Percentiles rank a stretch among this genome's conserved stretches.
Evolutionary conservation across 1,140 invertebrate species (phyloP).

Genomic region (Pollicipes pollicipes): DNA sequence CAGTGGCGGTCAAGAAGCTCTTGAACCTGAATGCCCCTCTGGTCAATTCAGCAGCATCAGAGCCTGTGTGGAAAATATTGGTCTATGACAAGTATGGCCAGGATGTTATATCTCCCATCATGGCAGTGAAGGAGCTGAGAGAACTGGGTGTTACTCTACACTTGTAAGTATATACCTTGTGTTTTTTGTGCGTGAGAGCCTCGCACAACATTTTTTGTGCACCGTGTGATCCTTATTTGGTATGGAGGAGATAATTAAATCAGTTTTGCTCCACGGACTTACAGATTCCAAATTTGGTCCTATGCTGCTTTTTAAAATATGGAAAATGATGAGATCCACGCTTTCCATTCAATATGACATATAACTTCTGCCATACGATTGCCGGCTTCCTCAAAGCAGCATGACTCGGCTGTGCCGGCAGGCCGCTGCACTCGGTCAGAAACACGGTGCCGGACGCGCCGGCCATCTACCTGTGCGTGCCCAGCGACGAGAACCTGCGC

Average conservation of each 20-base stretch:
- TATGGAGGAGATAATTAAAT: no score
- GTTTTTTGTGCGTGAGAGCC: no score
- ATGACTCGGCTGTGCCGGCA: not conserved
- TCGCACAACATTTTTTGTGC: no score
- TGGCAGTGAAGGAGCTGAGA: slow-evolving; percentile 87
- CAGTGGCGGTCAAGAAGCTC: slow-evolving; percentile 80
- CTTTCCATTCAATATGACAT: no score
- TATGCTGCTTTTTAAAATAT: no score
- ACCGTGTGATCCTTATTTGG: no score
- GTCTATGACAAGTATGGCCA: slow-evolving; percentile 91
- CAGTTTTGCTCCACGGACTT: no score
- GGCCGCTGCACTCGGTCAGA: slow-evolving; percentile 15
- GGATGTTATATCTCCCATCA: slow-evolving; percentile 92
- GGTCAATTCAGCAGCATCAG: slow-evolving; percentile 49
- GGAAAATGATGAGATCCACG: no score
- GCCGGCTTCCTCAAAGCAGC: no score
- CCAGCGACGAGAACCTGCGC: slow-evolving; percentile 90
- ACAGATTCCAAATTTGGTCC: no score
- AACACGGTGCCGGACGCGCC: slow-evolving; percentile 81
- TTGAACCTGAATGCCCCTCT: slow-evolving; percentile 71
- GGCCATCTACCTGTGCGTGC: slow-evolving; percentile 93
- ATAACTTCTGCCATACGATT: no score
- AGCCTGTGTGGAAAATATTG: slow-evolving; percentile 88
- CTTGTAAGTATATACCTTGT: slow-evolving; percentile 74
- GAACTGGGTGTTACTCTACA: slow-evolving; percentile 93